Base-by-base conservation (phyloP, 1,140 invertebrate species). In the Ylistrum balloti region DNA sequence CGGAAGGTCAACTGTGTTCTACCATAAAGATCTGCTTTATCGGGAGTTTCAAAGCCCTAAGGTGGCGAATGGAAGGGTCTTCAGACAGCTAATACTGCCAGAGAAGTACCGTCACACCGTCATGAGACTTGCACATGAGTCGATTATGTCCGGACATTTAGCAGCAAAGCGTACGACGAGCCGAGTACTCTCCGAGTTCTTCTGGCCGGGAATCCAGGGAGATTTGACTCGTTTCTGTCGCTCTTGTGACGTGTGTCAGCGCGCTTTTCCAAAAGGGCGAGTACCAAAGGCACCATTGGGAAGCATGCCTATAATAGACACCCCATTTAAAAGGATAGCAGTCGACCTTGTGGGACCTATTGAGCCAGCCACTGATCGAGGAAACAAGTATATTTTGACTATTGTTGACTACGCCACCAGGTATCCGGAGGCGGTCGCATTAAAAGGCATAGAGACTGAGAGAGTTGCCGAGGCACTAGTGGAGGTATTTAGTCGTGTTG, bases 111-210 rank as follows among this genome's bases (percentile, higher is more conserved):
- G 88, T 56, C 7, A 20, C 22, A 88, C 11, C 11, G 91, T 94
- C 13, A 88, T 94, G 87, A 88, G 35, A 32, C 9, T 93, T 11
- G 90, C 90, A 33, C 93, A 93, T 90, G 92, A 94, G 11, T 48
- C 86, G 17, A 38, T 92, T 1, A 38, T 94, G 33, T 86, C 33
- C 86, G 93, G 92, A 33, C 91, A 92, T 86, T 89, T 92, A 34
- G 90, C 88, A 3, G 56, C 86, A 9, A 45, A 74, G 41, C 88
- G 88, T 33, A 93, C 92, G 1, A 45, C 20, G 17, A 88, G 89
- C 35, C 87, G 91, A 41, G 56, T 92, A 11, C n/a, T 87, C 15
- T 86, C 90, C 5, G 38, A 88, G 11, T 94, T 94, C 86, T 94
- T 90, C 86, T 94, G 93, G 93, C 92, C 87, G 33, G 92, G 92